A percentile compares a stretch with the other conserved stretches of the same genome.
These are phyloP conservation scores for Lasioglossum baleicum DNA, from an alignment of 1,140 invertebrate genomes.

Conservation along the genomic window DNA sequence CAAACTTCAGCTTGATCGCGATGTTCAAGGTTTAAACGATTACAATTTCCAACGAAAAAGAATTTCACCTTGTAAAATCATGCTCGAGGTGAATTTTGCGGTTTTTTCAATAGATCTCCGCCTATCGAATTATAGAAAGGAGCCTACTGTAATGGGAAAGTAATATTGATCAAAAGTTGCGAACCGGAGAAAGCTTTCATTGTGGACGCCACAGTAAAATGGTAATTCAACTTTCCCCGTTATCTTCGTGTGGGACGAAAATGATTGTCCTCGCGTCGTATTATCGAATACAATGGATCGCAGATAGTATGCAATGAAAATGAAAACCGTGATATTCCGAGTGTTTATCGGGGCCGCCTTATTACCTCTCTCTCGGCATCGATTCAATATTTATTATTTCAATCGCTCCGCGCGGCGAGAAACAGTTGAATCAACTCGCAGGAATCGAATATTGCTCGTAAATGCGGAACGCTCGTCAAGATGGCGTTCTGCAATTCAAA, in stretches of 20 bases:
- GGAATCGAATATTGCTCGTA: not conserved
- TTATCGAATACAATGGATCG: not conserved
- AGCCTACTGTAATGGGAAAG: too few species aligned
- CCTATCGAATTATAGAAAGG: too few species aligned
- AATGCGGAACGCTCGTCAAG: not conserved
- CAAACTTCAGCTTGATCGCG: too few species aligned
- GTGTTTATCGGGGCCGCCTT: not conserved
- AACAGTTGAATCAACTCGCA: not conserved
- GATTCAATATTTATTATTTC: not conserved
- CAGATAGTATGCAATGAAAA: not conserved
- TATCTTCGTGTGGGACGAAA: not conserved
- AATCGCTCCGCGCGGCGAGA: not conserved
- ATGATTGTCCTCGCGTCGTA: not conserved
- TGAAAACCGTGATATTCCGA: too few species aligned
- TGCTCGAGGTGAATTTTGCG: too few species aligned
- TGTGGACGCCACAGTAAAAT: too few species aligned
- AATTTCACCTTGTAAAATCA: too few species aligned
- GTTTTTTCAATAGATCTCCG: too few species aligned
- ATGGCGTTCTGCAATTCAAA: slow-evolving; percentile 17
- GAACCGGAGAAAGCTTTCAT: too few species aligned
- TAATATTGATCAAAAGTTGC: too few species aligned
- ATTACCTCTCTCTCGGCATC: not conserved
- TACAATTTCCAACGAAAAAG: too few species aligned
- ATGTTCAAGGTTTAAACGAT: too few species aligned
- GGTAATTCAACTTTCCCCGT: not conserved